Percentiles rank a stretch among this genome's conserved stretches.
Conservation (phyloP, 2,888 invertebrate species). For the Coelogynopora nodosa region DNA sequence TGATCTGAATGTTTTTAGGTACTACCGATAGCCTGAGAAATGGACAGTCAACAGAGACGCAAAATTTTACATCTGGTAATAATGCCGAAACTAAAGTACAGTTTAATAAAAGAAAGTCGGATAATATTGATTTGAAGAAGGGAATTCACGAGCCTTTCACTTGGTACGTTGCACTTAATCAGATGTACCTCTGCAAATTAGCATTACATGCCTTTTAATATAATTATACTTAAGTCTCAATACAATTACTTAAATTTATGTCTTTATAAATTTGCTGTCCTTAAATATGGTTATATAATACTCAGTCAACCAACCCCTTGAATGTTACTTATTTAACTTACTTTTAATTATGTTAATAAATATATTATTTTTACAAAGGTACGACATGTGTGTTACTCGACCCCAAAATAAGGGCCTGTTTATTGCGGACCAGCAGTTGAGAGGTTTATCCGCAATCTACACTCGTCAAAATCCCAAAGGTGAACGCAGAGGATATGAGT, state of each 20-base stretch:
- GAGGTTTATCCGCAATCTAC: conserved; percentile 54
- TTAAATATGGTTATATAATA: no score
- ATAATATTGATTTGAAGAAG: conserved; percentile 50
- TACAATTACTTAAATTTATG: no score
- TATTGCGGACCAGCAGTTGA: conserved; percentile 58
- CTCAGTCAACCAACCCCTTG: no score
- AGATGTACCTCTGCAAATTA: no score
- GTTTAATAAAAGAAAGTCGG: conserved; percentile 49
- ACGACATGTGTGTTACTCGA: conserved; percentile 26
- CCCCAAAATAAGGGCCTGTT: conserved; percentile 54
- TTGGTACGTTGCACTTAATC: no score
- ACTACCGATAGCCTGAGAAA: conserved; percentile 52
- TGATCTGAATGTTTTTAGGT: no score
- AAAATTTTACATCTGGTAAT: conserved; percentile 51
- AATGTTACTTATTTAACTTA: no score
- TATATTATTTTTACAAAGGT: conserved; percentile 21
- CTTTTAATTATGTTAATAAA: no score
- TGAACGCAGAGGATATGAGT: conserved; percentile 59
- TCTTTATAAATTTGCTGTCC: no score
- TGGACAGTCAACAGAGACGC: conserved; percentile 54
- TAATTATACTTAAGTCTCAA: no score
- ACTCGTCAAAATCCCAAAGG: conserved; percentile 60
- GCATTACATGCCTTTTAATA: no score
- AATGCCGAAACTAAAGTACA: conserved; percentile 46
- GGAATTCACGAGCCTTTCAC: conserved; percentile 55